Base-by-base conservation (phyloP, 2,888 invertebrate species). In the Sericinus montela region DNA sequence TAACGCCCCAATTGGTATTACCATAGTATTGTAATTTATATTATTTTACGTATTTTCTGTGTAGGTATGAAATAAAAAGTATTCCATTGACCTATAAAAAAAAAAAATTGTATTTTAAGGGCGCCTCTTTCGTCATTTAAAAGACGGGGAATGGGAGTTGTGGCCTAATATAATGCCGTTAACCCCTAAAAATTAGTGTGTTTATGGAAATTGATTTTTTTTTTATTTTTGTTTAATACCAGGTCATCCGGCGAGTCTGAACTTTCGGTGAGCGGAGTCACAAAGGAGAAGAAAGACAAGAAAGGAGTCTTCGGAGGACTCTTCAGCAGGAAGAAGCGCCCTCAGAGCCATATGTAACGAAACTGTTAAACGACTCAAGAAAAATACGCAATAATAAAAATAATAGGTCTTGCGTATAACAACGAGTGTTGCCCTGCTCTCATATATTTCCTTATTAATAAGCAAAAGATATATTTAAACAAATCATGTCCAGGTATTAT, bases 271-370 rank as follows among this genome's bases (percentile, higher is more conserved):
- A 81, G 82, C 44, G 78, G 86, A 4, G 80, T 82, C 30, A 72
- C 82, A 3, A 86, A 83, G 50, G 90, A 90, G 46, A 90, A 91
- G 62, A 90, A 90, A 48, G 91, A 91, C 69, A 91, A 90, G 71
- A 91, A 91, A 28, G 90, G 91, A 1, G 87, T 91, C 25, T 90
- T 91, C 62, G 90, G 90, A 52, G 90, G 90, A 23, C 80, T 91
- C n/a, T 91, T 91, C 74, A 90, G 90, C 58, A 81, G 90, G 48
- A 89, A 88, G 74, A 90, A 91, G 66, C 68, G 90, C 49, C 90
- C 90, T 1, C 89, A 87, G 59, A 90, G 91, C 60, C 90, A 91
- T 62, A 90, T 90, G 90, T 90, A 77, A 29, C 19, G 19, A 5
- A 1, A 11, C 16, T 19, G 19, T 34, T 14, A 19, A 16, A 36